These are phyloP conservation scores for Sinohyriopsis cumingii DNA, from an alignment of 2,888 invertebrate genomes.

Conservation along the genomic window DNA sequence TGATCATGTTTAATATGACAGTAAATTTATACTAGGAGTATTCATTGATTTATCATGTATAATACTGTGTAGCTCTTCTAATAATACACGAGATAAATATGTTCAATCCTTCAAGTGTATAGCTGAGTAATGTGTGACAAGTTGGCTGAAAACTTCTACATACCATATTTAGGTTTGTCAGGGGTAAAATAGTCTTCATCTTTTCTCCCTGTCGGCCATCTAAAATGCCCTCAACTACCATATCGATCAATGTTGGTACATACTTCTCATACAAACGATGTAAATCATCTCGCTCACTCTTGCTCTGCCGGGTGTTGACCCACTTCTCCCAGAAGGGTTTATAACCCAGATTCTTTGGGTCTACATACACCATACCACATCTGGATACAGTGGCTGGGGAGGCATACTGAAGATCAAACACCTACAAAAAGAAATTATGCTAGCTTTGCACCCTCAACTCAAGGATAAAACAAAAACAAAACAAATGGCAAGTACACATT, in stretches of 20 bases:
- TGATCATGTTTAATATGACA: no score
- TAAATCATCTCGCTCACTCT: constrained; percentile 59
- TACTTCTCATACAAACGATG: constrained; percentile 82
- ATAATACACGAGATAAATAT: no score
- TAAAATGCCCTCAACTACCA: constrained; percentile 82
- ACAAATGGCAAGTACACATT: neutral
- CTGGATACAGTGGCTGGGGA: constrained; percentile 94
- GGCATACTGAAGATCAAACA: constrained; percentile 90
- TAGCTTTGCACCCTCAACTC: neutral
- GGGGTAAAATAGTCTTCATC: constrained; percentile 86
- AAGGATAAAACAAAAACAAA: neutral
- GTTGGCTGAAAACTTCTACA: constrained; percentile 11
- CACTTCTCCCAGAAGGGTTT: constrained; percentile 91
- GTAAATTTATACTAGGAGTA: no score
- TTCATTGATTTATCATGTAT: no score
- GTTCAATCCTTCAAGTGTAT: no score
- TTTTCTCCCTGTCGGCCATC: constrained; percentile 79
- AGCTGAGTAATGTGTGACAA: neutral
- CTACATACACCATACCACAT: constrained; percentile 95
- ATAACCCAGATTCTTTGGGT: constrained; percentile 91
- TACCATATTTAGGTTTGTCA: constrained; percentile 89
- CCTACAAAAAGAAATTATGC: constrained; percentile 72
- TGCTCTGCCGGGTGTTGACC: constrained; percentile 72
- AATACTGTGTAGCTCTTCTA: no score
- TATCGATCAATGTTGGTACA: constrained; percentile 81